Evolutionary conservation across 2,113 vertebrate genomes (phyloP).

Genomic region (Damaliscus lunatus): DNA sequence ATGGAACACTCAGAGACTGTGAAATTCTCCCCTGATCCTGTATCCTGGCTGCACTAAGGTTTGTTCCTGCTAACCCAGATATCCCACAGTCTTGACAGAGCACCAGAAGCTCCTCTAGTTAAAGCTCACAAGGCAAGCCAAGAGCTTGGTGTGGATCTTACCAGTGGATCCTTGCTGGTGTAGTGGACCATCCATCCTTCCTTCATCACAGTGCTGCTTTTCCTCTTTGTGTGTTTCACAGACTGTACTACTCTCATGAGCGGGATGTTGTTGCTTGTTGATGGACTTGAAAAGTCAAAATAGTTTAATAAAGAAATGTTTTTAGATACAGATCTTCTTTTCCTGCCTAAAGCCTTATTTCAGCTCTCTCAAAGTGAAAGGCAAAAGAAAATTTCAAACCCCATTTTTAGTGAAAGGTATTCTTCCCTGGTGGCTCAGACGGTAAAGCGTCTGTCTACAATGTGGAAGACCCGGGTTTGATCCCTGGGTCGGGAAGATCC

Average conservation of each 20-base stretch:
- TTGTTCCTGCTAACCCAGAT: background rate
- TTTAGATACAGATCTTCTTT: conserved; percentile 31
- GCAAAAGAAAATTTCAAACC: background rate
- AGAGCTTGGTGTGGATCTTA: conserved; percentile 69
- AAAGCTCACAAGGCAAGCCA: background rate
- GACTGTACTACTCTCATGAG: conserved; percentile 98
- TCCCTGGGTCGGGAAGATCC: too few relatives aligned
- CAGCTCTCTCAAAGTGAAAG: background rate
- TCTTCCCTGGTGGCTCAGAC: too few relatives aligned
- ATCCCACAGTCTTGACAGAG: background rate
- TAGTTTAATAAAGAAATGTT: conserved; percentile 48
- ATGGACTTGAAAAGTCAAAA: conserved; percentile 83
- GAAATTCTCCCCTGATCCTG: background rate
- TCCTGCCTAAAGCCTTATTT: conserved; percentile 15
- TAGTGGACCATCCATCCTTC: conserved; percentile 99
- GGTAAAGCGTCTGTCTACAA: too few relatives aligned
- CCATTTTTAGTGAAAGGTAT: background rate
- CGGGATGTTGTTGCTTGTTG: conserved; percentile 97
- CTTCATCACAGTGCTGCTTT: conserved; percentile 94
- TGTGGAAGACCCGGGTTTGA: accelerated
- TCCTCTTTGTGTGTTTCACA: conserved; percentile 96
- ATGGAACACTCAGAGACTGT: background rate
- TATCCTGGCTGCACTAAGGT: background rate
- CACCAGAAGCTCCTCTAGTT: background rate
- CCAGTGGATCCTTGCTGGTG: conserved; percentile 95